Evolutionary conservation across 2,888 invertebrate genomes (phyloP).

Genomic region (Dysmachus trigonus): DNA sequence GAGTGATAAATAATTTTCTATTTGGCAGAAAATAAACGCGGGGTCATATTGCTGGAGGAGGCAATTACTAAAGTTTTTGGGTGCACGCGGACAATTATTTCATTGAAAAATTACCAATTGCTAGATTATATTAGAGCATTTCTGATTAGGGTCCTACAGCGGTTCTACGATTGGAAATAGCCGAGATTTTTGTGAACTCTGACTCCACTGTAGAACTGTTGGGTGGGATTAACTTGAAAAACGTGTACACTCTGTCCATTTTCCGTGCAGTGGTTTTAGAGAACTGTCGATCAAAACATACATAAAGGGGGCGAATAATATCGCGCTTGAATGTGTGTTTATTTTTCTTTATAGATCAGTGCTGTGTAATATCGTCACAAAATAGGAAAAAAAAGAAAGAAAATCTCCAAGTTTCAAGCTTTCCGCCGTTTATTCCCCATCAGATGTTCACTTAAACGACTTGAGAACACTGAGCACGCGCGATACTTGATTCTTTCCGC

Average conservation of each 20-base stretch:
- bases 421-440: conserved; percentile 12
- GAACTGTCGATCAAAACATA: conserved; percentile 14
- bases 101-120: neutral
- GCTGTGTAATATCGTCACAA: conserved; percentile 14
- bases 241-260: neutral
- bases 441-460: conserved; percentile 22
- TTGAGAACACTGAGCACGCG: conserved; percentile 29
- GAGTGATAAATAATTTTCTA: conserved; percentile 12
- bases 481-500: neutral
- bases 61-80: neutral
- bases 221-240: conserved; percentile 4
- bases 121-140: neutral
- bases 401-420: conserved; percentile 22
- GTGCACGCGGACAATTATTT: neutral
- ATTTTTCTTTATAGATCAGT: conserved; percentile 29
- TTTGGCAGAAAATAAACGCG: conserved; percentile 8
- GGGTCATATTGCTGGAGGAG: neutral
- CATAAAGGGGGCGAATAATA: neutral
- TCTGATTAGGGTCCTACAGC: neutral
- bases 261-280: neutral
- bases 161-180: neutral
- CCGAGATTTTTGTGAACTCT: neutral
- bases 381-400: neutral
- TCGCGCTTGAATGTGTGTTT: conserved; percentile 9
- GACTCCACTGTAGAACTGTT: neutral